These are phyloP conservation scores for Lycaena phlaeas DNA, from an alignment of 2,888 invertebrate genomes.

Conservation along the genomic window DNA sequence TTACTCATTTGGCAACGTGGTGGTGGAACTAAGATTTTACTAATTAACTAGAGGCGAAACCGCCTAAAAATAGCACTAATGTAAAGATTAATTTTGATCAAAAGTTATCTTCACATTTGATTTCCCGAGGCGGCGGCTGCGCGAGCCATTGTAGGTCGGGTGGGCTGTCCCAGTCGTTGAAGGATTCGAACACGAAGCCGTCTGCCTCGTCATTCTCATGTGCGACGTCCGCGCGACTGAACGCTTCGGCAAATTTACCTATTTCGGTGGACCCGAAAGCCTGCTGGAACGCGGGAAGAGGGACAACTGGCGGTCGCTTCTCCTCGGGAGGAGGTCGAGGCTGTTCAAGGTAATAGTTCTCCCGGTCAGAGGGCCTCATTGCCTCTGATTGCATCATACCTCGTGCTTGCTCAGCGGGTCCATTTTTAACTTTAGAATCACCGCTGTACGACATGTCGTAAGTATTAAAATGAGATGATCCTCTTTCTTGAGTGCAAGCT, in stretches of 20 bases:
- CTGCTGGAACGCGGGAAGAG: constrained; percentile 87
- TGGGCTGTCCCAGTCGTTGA: constrained; percentile 55
- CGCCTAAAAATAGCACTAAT: constrained; percentile 50
- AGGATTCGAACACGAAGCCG: constrained; percentile 52
- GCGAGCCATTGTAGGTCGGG: constrained; percentile 54
- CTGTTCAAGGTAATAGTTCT: constrained; percentile 29
- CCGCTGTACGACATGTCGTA: constrained; percentile 6
- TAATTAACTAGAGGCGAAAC: constrained; percentile 58
- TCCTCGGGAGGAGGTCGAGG: constrained; percentile 43
- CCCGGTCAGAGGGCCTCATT: constrained; percentile 31
- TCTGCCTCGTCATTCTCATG: constrained; percentile 54
- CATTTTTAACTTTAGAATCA: constrained; percentile 17
- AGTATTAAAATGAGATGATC: constrained; percentile 37
- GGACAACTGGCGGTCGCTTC: constrained; percentile 63
- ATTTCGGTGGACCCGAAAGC: constrained; percentile 90
- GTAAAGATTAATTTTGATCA: constrained; percentile 36
- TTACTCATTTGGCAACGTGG: constrained; percentile 68
- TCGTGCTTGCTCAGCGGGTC: constrained; percentile 28
- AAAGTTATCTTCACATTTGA: constrained; percentile 65
- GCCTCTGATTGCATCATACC: constrained; percentile 27
- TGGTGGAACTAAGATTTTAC: constrained; percentile 65
- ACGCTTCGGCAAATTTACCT: constrained; percentile 85
- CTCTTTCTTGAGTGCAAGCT: constrained; percentile 45
- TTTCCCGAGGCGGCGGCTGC: constrained; percentile 48
- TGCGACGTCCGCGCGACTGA: constrained; percentile 73